A percentile compares a stretch with the other conserved stretches of the same genome.
phyloP scores from a whole-genome alignment of 92 coral and sea anemone genomes.

The Metridium senile region DNA sequence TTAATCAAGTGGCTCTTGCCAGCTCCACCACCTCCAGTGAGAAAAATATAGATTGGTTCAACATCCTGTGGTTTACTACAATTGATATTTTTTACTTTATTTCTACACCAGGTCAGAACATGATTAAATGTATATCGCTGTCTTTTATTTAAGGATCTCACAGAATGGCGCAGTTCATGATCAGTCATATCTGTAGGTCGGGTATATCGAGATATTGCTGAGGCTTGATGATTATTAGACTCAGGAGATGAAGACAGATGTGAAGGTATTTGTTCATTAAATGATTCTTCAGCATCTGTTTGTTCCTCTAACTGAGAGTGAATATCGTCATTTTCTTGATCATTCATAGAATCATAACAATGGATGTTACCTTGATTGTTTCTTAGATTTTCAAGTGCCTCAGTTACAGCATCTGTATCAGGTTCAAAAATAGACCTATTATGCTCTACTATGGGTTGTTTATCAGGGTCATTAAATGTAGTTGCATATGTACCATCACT shows the following conservation, averaged over 20 bases:
- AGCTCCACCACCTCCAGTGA: slow-evolving; percentile 76
- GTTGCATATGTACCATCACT: slow-evolving; percentile 48
- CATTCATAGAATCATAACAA: slow-evolving; percentile 55
- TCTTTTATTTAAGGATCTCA: slow-evolving; percentile 47
- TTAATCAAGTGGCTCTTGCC: slow-evolving; percentile 52
- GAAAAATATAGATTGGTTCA: slow-evolving; percentile 55
- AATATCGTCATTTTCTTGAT: slow-evolving; percentile 23
- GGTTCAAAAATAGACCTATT: slow-evolving; percentile 61
- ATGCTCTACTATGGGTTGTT: slow-evolving; percentile 46
- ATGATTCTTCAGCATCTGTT: slow-evolving; percentile 35
- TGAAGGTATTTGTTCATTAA: slow-evolving; percentile 36
- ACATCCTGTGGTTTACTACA: slow-evolving; percentile 42
- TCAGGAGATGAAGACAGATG: slow-evolving; percentile 35
- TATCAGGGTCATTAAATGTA: slow-evolving; percentile 42
- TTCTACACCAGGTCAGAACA: slow-evolving; percentile 56
- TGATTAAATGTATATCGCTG: slow-evolving; percentile 25
- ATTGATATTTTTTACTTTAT: slow-evolving; percentile 57
- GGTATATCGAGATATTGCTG: slow-evolving; percentile 40
- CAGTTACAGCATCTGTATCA: slow-evolving; percentile 49
- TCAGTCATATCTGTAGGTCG: slow-evolving; percentile 37
- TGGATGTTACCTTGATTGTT: slow-evolving; percentile 37
- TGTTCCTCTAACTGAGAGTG: slow-evolving; percentile 29
- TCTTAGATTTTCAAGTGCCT: slow-evolving; percentile 46
- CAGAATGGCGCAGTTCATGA: slow-evolving; percentile 45
- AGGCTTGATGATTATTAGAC: background rate